These are phyloP conservation scores for Sarcophaga caerulescens DNA, from an alignment of 2,888 invertebrate species.

Conservation along the genomic window DNA sequence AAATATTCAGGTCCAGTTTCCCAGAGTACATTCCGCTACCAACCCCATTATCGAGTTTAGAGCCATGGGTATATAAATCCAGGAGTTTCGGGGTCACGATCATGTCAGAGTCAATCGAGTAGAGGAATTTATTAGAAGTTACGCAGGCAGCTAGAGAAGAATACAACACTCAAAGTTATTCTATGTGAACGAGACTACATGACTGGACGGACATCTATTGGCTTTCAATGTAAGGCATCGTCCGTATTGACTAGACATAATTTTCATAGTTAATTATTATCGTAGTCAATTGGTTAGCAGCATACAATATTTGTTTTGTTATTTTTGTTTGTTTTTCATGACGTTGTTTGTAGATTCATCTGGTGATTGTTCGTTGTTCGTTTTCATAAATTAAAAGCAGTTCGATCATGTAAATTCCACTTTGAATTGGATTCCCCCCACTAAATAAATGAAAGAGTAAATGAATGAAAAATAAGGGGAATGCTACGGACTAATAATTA, in stretches of 20 bases:
- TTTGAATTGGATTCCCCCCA: constrained; percentile 29
- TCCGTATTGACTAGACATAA: not conserved
- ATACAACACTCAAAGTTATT: too few relatives aligned
- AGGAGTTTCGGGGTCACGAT: too few relatives aligned
- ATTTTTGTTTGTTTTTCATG: not conserved
- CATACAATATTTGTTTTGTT: not conserved
- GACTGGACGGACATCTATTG: too few relatives aligned
- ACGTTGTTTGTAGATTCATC: not conserved
- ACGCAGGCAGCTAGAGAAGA: too few relatives aligned
- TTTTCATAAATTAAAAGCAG: constrained; percentile 40
- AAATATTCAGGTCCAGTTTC: too few relatives aligned
- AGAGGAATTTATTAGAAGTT: too few relatives aligned
- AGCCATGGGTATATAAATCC: too few relatives aligned
- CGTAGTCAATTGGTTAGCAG: not conserved
- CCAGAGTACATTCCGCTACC: too few relatives aligned
- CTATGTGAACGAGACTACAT: too few relatives aligned
- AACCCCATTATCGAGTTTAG: too few relatives aligned
- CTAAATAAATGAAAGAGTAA: constrained; percentile 23
- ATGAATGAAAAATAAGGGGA: not conserved
- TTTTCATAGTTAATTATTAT: not conserved
- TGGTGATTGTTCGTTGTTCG: not conserved
- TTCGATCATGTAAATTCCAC: constrained; percentile 50
- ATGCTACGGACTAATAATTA: not conserved
- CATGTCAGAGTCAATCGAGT: too few relatives aligned
- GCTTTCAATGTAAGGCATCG: too few relatives aligned